Base-by-base conservation (phyloP, 2,797 vertebrate species). In the Acanthornis magna region DNA sequence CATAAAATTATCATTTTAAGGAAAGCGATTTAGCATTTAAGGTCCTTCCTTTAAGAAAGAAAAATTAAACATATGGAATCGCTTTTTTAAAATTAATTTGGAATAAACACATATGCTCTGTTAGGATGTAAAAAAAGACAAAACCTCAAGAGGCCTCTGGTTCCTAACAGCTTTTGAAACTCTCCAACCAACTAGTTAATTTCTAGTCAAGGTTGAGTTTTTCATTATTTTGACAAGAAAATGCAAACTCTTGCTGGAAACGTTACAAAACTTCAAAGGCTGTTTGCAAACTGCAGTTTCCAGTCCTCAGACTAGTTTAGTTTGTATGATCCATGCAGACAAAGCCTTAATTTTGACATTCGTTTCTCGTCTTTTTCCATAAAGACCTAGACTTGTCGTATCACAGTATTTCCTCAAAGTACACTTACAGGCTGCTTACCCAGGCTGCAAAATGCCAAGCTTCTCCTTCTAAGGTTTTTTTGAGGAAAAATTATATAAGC, bases 371-470 rank as follows among this genome's bases (percentile, higher is more conserved):
- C 60, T 55, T 71, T 75, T 78, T 62, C 85, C 68, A n/a, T 68
- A 50, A 75, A 89, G 85, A 85, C 67, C 55, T 11, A 67, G 84
- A 88, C 82, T 77, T 87, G 88, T 89, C 94, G 96, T 85, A 95
- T 63, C 92, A 96, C 80, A 74, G 66, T 30, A 93, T 95, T 89
- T 97, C 91, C 91, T 95, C 91, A 96, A 91, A 97, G 89, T 63
- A 96, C 83, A 81, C 60, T 78, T 76, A 48, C 3, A 95, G 79
- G 74, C 91, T 82, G 54, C 23, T 93, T 51, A 91, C 34, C 85
- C 38, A 96, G 73, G 75, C 65, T 96, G 65, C 73, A 85, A 92
- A 95, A 85, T 6, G 40, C 82, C 40, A 92, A 94, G 55, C 78
- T 96, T 92, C 53, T 87, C 68, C 47, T 94, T 48, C 27, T 23